A percentile compares a stretch with the other conserved stretches of the same genome.
Conservation (phyloP, 1,140 invertebrate genomes). For the Aphaenogaster rudis region DNA sequence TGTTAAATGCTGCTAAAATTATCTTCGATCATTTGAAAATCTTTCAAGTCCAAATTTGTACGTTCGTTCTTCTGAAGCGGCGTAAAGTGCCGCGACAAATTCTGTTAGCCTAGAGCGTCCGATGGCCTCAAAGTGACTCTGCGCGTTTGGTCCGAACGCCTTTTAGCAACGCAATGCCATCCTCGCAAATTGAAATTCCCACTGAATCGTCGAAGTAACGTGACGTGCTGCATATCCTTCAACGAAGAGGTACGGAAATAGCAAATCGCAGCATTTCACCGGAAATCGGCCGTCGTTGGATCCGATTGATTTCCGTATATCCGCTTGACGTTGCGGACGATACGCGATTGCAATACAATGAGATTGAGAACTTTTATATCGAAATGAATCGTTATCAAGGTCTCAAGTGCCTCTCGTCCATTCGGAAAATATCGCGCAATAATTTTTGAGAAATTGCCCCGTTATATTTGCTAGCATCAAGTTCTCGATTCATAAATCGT, state of each 20-base stretch:
- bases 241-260: neutral
- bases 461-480: conserved; percentile 43
- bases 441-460: conserved; percentile 72
- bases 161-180: neutral
- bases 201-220: conserved; percentile 21
- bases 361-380: conserved; percentile 57
- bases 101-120: conserved; percentile 5
- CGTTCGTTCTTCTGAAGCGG: neutral
- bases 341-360: neutral
- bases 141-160: neutral
- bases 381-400: conserved; percentile 70
- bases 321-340: neutral
- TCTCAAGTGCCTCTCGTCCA: conserved; percentile 55
- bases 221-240: conserved; percentile 36
- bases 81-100: conserved; percentile 22
- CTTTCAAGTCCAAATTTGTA: neutral
- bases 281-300: conserved; percentile 12
- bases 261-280: conserved; percentile 9
- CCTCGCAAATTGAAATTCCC: conserved; percentile 46
- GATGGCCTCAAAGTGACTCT: conserved; percentile 7
- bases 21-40: neutral
- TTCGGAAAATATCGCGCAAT: conserved; percentile 57
- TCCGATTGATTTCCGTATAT: conserved; percentile 64
- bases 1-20: neutral
- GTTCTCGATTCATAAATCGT: conserved; percentile 66